phyloP scores from a whole-genome alignment of 2,113 vertebrate genomes.

The Ciconia stormi region DNA sequence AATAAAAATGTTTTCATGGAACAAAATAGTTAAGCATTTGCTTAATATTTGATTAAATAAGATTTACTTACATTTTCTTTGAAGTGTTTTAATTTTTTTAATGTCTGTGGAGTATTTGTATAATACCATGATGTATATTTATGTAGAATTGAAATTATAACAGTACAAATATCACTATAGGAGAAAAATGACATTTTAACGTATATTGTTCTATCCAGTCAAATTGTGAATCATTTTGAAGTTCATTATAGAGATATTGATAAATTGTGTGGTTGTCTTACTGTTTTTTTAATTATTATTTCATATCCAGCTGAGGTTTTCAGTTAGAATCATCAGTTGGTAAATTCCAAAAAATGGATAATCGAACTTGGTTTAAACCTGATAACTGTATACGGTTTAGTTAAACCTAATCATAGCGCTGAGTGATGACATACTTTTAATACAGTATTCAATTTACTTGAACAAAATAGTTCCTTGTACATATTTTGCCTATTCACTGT shows the following conservation, averaged over 20 bases:
- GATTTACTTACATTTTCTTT: constrained; percentile 82
- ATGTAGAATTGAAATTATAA: constrained; percentile 83
- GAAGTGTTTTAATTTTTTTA: constrained; percentile 83
- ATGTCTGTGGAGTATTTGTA: constrained; percentile 85
- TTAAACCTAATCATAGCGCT: constrained; percentile 85
- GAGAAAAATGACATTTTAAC: constrained; percentile 78
- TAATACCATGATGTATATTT: constrained; percentile 84
- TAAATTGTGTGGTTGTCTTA: constrained; percentile 96
- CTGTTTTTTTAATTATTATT: constrained; percentile 96
- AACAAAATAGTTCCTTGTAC: constrained; percentile 89
- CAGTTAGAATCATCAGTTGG: constrained; percentile 80
- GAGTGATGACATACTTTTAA: constrained; percentile 93
- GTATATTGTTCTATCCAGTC: constrained; percentile 85
- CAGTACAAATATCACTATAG: constrained; percentile 80
- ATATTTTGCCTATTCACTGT: constrained; percentile 98
- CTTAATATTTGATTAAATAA: constrained; percentile 78
- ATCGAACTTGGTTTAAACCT: constrained; percentile 83
- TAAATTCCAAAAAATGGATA: constrained; percentile 81
- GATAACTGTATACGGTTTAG: constrained; percentile 84
- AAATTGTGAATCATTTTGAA: constrained; percentile 94
- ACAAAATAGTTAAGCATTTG: constrained; percentile 73
- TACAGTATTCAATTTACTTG: constrained; percentile 93
- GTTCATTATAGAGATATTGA: constrained; percentile 96
- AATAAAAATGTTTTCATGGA: constrained; percentile 78
- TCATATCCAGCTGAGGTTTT: constrained; percentile 84